Percentiles rank a stretch among this genome's conserved stretches.
phyloP scores from a whole-genome alignment of 1,140 invertebrate species.

The Augochlora pura region DNA sequence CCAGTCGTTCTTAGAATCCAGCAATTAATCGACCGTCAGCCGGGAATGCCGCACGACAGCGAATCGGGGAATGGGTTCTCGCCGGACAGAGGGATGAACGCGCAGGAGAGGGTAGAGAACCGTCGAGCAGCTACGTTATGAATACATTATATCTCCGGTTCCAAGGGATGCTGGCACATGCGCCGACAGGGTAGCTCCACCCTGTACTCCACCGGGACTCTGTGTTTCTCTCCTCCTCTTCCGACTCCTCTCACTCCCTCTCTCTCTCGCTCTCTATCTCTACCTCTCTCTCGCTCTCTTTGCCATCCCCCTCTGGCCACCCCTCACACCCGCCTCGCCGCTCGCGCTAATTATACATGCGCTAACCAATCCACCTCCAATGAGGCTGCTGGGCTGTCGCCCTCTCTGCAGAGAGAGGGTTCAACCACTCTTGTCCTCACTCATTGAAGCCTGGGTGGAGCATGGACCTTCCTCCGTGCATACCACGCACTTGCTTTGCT shows the following conservation, averaged over 20 bases:
- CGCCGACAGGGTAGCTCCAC: conserved; percentile 73
- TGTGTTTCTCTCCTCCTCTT: conserved; percentile 27
- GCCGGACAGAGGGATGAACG: conserved; percentile 53
- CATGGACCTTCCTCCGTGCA: conserved; percentile 61
- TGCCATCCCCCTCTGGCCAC: background rate
- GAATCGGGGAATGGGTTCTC: conserved; percentile 55
- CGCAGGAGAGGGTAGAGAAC: conserved; percentile 37
- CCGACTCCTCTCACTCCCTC: no score
- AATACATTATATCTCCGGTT: conserved; percentile 73
- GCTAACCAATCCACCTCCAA: conserved; percentile 73
- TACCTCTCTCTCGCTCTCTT: no score
- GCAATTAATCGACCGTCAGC: conserved; percentile 58
- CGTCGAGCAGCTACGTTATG: conserved; percentile 70
- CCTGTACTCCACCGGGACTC: conserved; percentile 64
- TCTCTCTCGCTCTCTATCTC: no score
- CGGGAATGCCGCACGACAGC: conserved; percentile 30
- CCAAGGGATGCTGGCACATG: conserved; percentile 75
- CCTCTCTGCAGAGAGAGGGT: conserved; percentile 64
- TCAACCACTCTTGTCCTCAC: conserved; percentile 60
- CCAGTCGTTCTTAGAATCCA: conserved; percentile 41
- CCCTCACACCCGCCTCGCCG: conserved; percentile 38
- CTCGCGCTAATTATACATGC: conserved; percentile 74
- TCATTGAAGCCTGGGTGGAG: conserved; percentile 69
- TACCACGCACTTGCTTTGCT: conserved; percentile 67
- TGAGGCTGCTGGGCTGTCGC: conserved; percentile 65